Evolutionary conservation across 2,113 vertebrate genomes (phyloP), one percentile per base, ranked within the genome.

Genomic region (Prochilodus magdalenae): DNA sequence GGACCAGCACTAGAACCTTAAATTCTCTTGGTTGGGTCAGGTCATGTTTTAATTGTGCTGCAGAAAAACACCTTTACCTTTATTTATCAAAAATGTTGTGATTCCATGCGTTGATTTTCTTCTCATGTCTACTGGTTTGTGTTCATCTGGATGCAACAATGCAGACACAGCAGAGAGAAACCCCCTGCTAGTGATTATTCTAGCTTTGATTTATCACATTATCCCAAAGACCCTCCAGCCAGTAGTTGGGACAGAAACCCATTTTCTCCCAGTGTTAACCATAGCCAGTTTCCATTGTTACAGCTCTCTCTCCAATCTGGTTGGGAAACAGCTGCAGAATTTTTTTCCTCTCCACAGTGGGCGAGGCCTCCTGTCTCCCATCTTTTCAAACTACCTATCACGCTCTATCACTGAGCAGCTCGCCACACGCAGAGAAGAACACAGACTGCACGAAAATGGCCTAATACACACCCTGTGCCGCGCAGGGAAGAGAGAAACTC

Each of bases 241-340:
- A 40, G 7, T 44, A 13, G 33, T 70, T 70, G 66, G 66, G 36
- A 67, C 65, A 70, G 11, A 70, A 70, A n/a, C 20, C 66, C 66
- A 70, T 44, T 70, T 67, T 70, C 66, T 70, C 36, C 10, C 15
- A 33, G 66, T 70, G 36, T 18, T n/a, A 40, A 36, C 33, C 22
- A 5, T 24, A 40, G 66, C 33, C 36, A 44, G 33, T 22, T 44
- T 36, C 66, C 66, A 70, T 70, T 70, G 66, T 70, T 44, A 40
- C 22, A 70, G 33, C 22, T 6, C 7, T 69, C 30, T 69, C 8
- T 55, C 26, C 27, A 29, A 30, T 40, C 65, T 40, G 10, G 22
- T 22, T 4, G 33, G 33, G 66, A n/a, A 36, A 70, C 66, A 70
- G 36, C 33, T 44, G 36, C 66, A 70, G 33, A 70, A 11, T 36